Evolutionary conservation across 2,888 invertebrate species (phyloP).

Genomic region (Nomada hirtipes): DNA sequence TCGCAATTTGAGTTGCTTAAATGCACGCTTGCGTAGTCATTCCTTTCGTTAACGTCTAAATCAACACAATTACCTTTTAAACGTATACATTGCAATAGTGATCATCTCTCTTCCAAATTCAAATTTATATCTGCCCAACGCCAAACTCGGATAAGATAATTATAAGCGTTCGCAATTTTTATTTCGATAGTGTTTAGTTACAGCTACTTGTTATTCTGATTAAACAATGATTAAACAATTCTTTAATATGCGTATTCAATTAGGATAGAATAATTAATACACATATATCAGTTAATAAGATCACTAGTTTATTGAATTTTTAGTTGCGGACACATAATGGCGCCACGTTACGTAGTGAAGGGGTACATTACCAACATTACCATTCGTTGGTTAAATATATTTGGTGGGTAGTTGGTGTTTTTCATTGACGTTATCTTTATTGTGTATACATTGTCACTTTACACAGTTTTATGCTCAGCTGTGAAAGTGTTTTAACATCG

Average conservation of each 20-base stretch:
- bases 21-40: background rate
- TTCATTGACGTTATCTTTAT: background rate
- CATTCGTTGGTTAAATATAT: constrained; percentile 37
- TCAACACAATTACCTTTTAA: background rate
- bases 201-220: background rate
- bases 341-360: constrained; percentile 39
- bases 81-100: too few relatives aligned
- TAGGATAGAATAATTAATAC: background rate
- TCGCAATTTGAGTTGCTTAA: background rate
- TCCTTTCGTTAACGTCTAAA: too few relatives aligned
- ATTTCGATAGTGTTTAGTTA: background rate
- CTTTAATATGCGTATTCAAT: background rate
- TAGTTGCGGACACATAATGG: background rate
- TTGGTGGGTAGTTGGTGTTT: constrained; percentile 16
- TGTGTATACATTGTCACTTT: background rate
- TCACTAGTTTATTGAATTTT: constrained; percentile 1
- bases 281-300: background rate
- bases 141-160: background rate
- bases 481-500: background rate
- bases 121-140: background rate
- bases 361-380: constrained; percentile 4
- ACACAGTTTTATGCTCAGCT: background rate
- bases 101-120: background rate
- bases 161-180: background rate
- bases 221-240: background rate